Evolutionary conservation across 2,888 invertebrate species (phyloP).

Genomic region (Patella ulyssiponensis): DNA sequence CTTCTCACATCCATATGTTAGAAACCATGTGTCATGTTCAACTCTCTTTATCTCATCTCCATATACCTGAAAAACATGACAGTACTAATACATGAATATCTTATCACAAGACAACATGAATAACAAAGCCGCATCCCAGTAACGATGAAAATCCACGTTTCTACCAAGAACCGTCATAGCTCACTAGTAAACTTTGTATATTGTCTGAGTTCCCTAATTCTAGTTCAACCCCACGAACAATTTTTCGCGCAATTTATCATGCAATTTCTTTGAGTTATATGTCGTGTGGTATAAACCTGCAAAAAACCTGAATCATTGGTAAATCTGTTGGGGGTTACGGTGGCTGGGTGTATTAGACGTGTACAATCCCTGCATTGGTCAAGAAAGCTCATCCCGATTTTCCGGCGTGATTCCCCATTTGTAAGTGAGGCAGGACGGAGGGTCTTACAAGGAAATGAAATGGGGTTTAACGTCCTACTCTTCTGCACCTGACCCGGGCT

Average conservation of each 20-base stretch:
- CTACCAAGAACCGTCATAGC: slow-evolving; percentile 10
- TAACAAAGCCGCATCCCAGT: slow-evolving; percentile 1
- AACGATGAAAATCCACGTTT: slow-evolving; percentile 10
- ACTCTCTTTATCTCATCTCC: not conserved
- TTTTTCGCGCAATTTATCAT: not conserved
- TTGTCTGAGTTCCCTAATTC: not conserved
- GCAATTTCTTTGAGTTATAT: not conserved
- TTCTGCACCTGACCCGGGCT: too few relatives aligned
- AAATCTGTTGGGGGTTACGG: not conserved
- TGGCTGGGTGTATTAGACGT: too few relatives aligned
- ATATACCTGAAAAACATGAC: slow-evolving; percentile 8
- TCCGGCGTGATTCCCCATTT: too few relatives aligned
- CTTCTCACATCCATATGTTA: not conserved
- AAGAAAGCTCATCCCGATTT: too few relatives aligned
- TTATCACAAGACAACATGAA: slow-evolving; percentile 7
- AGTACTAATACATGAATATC: slow-evolving; percentile 16
- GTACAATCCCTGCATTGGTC: too few relatives aligned
- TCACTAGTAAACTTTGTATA: not conserved
- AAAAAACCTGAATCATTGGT: not conserved
- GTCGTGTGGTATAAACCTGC: not conserved
- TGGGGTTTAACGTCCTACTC: too few relatives aligned
- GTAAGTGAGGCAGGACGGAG: too few relatives aligned
- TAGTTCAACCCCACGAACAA: not conserved
- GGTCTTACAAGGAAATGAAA: too few relatives aligned
- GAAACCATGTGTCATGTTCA: not conserved